Evolutionary conservation across 1,140 invertebrate genomes (phyloP).

Genomic region (Meloidogyne floridensis): DNA sequence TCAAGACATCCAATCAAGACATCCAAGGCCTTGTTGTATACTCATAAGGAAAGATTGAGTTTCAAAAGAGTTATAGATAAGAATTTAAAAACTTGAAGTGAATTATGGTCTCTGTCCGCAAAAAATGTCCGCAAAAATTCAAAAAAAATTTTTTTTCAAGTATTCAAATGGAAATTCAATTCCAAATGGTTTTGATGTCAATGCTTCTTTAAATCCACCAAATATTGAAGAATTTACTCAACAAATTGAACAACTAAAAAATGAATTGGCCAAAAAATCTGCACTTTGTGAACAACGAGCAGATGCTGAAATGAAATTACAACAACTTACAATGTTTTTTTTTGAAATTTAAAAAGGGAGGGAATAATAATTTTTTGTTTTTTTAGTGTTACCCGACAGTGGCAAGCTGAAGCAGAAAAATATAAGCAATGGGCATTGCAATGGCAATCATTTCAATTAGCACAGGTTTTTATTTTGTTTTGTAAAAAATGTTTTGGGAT

Average conservation of each 20-base stretch:
- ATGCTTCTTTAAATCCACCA: not conserved
- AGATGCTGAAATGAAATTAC: constrained; percentile 40
- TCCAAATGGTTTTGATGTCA: constrained; percentile 7
- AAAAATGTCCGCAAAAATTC: no score
- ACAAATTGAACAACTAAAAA: constrained; percentile 13
- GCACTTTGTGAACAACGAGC: constrained; percentile 30
- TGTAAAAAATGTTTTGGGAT: no score
- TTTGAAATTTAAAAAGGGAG: not conserved
- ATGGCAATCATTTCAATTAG: constrained; percentile 62
- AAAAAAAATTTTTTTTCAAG: not conserved
- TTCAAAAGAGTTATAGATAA: no score
- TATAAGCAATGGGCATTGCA: constrained; percentile 60
- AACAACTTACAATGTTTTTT: constrained; percentile 44
- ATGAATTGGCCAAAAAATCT: constrained; percentile 34
- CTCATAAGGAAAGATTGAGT: no score
- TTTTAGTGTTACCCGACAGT: constrained; percentile 53
- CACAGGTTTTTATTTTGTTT: constrained; percentile 39
- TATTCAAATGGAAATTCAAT: constrained; percentile 8
- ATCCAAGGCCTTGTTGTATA: no score
- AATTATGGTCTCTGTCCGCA: no score
- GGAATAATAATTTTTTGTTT: not conserved
- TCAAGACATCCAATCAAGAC: no score
- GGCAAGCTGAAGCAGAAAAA: constrained; percentile 58
- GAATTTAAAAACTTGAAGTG: no score
- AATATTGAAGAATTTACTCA: not conserved